Evolutionary conservation across 1,140 invertebrate genomes (phyloP), one percentile per base, ranked within the genome.

Genomic region (Eupristina koningsbergeri): DNA sequence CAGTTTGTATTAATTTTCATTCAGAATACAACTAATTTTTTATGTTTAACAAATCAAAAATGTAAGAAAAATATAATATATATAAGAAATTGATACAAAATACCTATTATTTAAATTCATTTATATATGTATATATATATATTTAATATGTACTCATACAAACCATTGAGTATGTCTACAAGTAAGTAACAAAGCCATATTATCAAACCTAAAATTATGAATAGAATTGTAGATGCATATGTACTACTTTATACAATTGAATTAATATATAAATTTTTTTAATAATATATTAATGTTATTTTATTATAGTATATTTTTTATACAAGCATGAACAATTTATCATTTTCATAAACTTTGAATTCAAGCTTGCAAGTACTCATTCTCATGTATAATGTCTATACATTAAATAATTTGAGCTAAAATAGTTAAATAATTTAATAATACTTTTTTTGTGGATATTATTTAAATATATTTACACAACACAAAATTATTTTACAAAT

Each of bases 21-120:
- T 41, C 22, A n/a, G n/a, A n/a, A n/a, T n/a, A n/a, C n/a, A n/a
- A n/a, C n/a, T n/a, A n/a, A n/a, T n/a, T n/a, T n/a, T n/a, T n/a
- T n/a, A n/a, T n/a, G n/a, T n/a, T n/a, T n/a, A n/a, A n/a, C n/a
- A n/a, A n/a, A n/a, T n/a, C n/a, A n/a, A n/a, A n/a, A n/a, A n/a
- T n/a, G n/a, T n/a, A n/a, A n/a, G n/a, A n/a, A n/a, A n/a, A n/a
- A n/a, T n/a, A n/a, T n/a, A n/a, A n/a, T n/a, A n/a, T n/a, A n/a
- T n/a, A n/a, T n/a, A n/a, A n/a, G n/a, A n/a, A 73, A 79, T 69
- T 79, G 69, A 81, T 81, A 31, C 47, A 71, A 71, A 36, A 67
- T 84, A 80, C 77, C 75, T 84, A 76, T 41, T 84, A 76, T 75
- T 50, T n/a, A n/a, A n/a, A n/a, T n/a, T n/a, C n/a, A n/a, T n/a